Evolutionary conservation across 1,140 invertebrate species (phyloP).

Genomic region (Pseudoatta argentina): DNA sequence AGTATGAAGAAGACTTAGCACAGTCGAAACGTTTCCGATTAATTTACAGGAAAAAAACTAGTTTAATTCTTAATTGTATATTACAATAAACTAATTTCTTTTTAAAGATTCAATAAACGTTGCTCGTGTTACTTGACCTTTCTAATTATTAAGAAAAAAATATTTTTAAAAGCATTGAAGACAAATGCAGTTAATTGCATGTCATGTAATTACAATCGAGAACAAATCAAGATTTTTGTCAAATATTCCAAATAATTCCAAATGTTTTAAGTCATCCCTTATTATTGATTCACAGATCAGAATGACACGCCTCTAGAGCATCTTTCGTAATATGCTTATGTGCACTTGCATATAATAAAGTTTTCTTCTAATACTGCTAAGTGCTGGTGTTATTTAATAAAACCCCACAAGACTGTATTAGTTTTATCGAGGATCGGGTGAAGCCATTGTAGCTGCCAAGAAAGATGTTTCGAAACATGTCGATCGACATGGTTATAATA

Average conservation of each 20-base stretch:
- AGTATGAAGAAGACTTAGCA: no score
- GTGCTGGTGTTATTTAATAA: conserved; percentile 8
- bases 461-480: neutral
- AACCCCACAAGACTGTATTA: neutral
- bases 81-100: no score
- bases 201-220: neutral
- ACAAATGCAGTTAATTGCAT: no score
- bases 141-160: no score
- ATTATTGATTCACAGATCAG: neutral
- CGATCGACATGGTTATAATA: neutral
- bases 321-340: neutral
- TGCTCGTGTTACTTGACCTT: no score
- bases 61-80: no score
- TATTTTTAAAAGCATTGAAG: neutral
- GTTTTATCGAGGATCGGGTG: conserved; percentile 25
- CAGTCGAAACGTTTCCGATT: no score
- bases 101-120: no score
- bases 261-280: neutral
- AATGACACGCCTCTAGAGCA: neutral
- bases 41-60: no score
- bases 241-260: neutral
- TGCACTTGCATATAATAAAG: neutral
- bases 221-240: neutral
- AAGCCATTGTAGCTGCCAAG: neutral
- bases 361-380: conserved; percentile 12